Conservation (phyloP, 2,113 vertebrate genomes). For the Pterocles orientalis region DNA sequence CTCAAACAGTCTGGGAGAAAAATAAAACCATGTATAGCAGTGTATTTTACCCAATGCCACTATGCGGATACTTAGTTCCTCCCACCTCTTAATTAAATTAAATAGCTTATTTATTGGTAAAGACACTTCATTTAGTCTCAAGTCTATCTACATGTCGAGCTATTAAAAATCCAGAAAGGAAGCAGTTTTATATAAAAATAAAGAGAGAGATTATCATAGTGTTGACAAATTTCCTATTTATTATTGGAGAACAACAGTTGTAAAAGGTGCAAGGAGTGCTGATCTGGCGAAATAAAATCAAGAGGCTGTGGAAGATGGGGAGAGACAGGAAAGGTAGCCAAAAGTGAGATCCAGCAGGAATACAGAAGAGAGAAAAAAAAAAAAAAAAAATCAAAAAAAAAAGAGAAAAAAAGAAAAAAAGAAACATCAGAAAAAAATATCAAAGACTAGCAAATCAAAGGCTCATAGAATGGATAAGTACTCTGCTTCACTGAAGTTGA, state of each 20-base stretch:
- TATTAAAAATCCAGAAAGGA: background rate
- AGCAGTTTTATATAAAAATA: background rate
- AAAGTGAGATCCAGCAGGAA: background rate
- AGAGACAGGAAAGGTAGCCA: background rate
- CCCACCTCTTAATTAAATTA: background rate
- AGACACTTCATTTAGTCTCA: background rate
- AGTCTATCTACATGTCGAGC: no score
- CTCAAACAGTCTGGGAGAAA: background rate
- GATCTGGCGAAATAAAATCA: background rate
- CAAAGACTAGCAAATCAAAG: background rate
- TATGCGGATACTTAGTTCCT: background rate
- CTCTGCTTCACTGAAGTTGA: background rate
- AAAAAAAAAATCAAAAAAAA: background rate
- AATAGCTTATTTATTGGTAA: no score
- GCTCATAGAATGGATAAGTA: background rate
- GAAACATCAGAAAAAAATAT: background rate
- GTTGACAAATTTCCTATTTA: background rate
- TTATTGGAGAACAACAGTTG: background rate
- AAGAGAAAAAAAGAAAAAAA: background rate
- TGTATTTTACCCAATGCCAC: background rate
- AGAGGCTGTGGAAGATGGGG: background rate
- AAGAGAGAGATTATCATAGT: background rate
- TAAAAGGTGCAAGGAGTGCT: background rate
- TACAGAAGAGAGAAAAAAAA: no score
- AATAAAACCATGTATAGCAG: accelerated